A percentile compares a stretch with the other conserved stretches of the same genome.
phyloP scores from a whole-genome alignment of 2,888 invertebrate species.

The Asteroscopus sphinx region DNA sequence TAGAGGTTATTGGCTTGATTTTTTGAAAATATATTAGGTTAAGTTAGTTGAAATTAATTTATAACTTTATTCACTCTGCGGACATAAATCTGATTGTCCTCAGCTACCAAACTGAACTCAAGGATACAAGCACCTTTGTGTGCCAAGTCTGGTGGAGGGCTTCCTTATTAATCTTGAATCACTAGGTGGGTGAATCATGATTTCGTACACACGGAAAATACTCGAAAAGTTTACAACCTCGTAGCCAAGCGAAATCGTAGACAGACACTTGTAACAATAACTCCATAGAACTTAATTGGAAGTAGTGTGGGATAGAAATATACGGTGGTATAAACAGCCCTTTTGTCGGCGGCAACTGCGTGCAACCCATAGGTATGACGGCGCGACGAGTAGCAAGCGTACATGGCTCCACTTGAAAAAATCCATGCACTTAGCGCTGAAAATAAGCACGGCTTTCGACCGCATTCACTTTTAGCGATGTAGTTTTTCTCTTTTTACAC shows the following conservation, averaged over 20 bases:
- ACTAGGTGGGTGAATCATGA: neutral
- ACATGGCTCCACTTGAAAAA: slow-evolving; percentile 87
- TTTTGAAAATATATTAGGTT: neutral
- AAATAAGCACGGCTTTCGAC: slow-evolving; percentile 89
- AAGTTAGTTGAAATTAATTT: too few species aligned
- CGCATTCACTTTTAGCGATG: slow-evolving; percentile 90
- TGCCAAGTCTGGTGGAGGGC: too few species aligned
- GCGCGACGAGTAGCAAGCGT: slow-evolving; percentile 56
- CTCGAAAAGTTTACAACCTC: neutral
- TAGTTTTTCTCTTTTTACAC: slow-evolving; percentile 89
- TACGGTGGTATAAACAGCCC: slow-evolving; percentile 36
- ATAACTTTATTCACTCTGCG: too few species aligned
- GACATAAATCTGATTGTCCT: too few species aligned
- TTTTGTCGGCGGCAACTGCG: slow-evolving; percentile 47
- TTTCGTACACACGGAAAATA: neutral
- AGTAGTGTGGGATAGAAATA: slow-evolving; percentile 37
- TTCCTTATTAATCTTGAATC: neutral
- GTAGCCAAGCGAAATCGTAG: neutral
- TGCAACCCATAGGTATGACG: slow-evolving; percentile 33
- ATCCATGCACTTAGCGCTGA: slow-evolving; percentile 89
- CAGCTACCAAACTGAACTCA: too few species aligned
- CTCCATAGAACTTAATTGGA: slow-evolving; percentile 27
- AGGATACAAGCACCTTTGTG: too few species aligned
- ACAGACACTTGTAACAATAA: slow-evolving; percentile 16
- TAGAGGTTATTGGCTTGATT: neutral